Base-by-base conservation (phyloP, 2,797 vertebrate species). In the Sebastes diploproa region DNA sequence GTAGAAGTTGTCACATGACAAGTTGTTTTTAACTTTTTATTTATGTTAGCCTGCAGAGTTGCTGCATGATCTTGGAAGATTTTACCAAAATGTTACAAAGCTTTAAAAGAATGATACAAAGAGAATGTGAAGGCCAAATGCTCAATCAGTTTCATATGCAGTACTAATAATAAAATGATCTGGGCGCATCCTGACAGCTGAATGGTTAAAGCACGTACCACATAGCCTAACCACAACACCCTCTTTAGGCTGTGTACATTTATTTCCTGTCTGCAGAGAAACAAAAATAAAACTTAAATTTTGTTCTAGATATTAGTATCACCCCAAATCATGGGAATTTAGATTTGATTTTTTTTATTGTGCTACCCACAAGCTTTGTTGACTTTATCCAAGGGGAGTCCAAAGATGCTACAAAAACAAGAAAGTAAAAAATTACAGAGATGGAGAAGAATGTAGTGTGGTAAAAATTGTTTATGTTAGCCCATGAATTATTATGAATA, bases 101-200 rank as follows among this genome's bases (percentile, higher is more conserved):
- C 27, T 55, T 68, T 34, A 16, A 22, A 61, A 30, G 7, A 60
- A 46, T 16, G 13, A 63, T 20, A 20, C n/a, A 52, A 25, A 62
- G 13, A 34, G 27, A 18, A 16, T 60, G 27, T 50, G 56, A 58
- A 58, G 22, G 23, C 13, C 56, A 58, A 27, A 27, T 27, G 56
- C 56, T 42, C 38, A 14, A 42, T 58, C 54, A 32, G n/a, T 65
- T 6, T 27, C 6, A 29, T 1, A 65, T 14, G 6, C 22, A 65
- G 16, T 13, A 30, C 6, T 67, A 38, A 63, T 38, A 9, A 32
- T 32, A 30, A 7, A n/a, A 38, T 20, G 4, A 50, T 50, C 32
- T 22, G 5, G 6, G 0, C 11, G n/a, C 32, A 0, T 62, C 32
- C 30, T 36, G 30, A 22, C 0, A 62, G 60, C 11, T 0, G 20